A percentile compares a stretch with the other conserved stretches of the same genome.
Evolutionary conservation across 2,113 vertebrate genomes (phyloP).

Genomic region (Labeo rohita): DNA sequence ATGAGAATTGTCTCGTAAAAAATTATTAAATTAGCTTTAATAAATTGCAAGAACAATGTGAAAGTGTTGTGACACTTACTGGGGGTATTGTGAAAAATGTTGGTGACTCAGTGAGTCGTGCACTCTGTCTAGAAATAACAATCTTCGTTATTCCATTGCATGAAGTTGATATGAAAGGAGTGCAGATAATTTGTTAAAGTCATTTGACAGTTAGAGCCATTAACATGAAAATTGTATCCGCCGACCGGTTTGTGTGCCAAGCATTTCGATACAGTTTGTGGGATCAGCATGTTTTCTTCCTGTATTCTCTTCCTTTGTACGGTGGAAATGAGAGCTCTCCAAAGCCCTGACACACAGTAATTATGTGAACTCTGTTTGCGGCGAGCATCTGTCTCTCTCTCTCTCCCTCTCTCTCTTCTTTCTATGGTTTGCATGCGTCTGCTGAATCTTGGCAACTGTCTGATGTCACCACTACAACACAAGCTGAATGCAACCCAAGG

Average conservation of each 20-base stretch:
- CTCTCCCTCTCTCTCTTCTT: constrained; percentile 29
- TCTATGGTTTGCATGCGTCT: constrained; percentile 29
- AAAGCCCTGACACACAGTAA: constrained; percentile 53
- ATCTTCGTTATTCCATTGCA: not conserved
- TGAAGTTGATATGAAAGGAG: constrained; percentile 11
- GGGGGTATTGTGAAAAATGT: not conserved
- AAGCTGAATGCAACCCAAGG: not conserved
- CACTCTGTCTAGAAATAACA: constrained; percentile 7
- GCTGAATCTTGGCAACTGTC: constrained; percentile 43
- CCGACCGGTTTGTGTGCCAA: constrained; percentile 27
- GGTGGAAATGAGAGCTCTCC: constrained; percentile 35
- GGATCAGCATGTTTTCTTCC: constrained; percentile 55
- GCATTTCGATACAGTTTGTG: constrained; percentile 44
- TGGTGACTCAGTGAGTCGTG: not conserved
- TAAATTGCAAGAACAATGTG: not conserved
- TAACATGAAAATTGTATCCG: constrained; percentile 47
- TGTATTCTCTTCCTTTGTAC: constrained; percentile 38
- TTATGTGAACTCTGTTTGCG: constrained; percentile 56
- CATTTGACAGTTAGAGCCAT: constrained; percentile 48
- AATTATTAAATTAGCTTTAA: not conserved
- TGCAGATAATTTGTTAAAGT: not conserved
- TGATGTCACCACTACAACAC: constrained; percentile 19
- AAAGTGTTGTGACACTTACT: not conserved
- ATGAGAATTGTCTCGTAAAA: not conserved
- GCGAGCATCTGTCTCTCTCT: constrained; percentile 46